Evolutionary conservation across 2,113 vertebrate species (phyloP).

Genomic region (Bubo scandiacus): DNA sequence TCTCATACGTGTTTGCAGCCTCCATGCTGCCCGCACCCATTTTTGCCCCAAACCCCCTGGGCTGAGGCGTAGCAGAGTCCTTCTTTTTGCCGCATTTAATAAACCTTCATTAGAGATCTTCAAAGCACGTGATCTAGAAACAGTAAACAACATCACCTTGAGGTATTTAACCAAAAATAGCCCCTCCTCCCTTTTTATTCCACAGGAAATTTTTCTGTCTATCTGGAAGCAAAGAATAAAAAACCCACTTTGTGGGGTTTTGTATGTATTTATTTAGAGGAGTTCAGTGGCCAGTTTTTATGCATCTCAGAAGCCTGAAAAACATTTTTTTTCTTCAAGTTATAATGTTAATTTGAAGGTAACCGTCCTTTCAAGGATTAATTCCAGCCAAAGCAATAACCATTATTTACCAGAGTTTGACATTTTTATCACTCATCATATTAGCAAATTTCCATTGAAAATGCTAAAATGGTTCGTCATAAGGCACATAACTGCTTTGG

Average conservation of each 20-base stretch:
- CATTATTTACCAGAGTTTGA: slow-evolving; percentile 83
- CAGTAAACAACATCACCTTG: neutral
- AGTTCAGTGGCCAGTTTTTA: neutral
- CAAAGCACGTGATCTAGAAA: neutral
- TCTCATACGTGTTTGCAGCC: neutral
- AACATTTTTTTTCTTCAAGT: slow-evolving; percentile 63
- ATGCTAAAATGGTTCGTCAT: slow-evolving; percentile 87
- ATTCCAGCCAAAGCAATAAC: slow-evolving; percentile 82
- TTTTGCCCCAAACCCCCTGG: neutral
- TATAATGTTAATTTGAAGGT: slow-evolving; percentile 83
- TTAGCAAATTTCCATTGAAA: slow-evolving; percentile 81
- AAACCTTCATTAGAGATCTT: accelerated
- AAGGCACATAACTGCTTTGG: slow-evolving; percentile 80
- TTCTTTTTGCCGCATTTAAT: neutral
- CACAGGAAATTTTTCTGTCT: neutral
- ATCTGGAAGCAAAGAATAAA: neutral
- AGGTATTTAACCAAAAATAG: neutral
- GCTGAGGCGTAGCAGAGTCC: neutral
- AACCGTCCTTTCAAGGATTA: slow-evolving; percentile 81
- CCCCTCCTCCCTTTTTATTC: neutral
- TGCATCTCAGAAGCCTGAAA: slow-evolving; percentile 52
- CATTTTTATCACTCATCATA: slow-evolving; percentile 85
- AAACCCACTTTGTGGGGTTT: neutral
- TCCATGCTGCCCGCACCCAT: neutral
- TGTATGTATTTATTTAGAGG: slow-evolving; percentile 39